Evolutionary conservation across 2,113 vertebrate species (phyloP).

Genomic region (Grammomys dolichurus): DNA sequence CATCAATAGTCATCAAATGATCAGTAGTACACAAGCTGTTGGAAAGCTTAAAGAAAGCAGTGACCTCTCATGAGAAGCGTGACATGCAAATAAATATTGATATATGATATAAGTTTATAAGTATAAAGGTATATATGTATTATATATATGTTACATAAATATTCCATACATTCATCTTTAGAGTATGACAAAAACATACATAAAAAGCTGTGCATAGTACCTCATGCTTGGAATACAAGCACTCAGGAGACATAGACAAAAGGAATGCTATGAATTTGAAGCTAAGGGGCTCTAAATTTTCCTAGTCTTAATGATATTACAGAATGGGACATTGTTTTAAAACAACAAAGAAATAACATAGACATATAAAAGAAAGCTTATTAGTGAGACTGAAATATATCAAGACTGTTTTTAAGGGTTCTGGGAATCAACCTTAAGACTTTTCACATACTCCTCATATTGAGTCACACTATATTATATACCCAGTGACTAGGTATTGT

Average conservation of each 20-base stretch:
- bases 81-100: background rate
- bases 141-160: background rate
- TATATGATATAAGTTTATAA: background rate
- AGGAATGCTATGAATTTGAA: background rate
- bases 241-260: background rate
- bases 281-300: background rate
- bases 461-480: background rate
- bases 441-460: background rate
- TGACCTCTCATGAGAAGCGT: background rate
- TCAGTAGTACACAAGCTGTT: background rate
- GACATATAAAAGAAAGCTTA: background rate
- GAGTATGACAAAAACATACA: background rate
- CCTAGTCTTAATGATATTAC: background rate
- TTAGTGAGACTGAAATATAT: no score
- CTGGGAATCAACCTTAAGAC: background rate
- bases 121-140: background rate
- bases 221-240: background rate
- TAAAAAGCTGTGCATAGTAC: background rate
- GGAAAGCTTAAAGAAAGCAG: background rate
- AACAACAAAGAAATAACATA: background rate
- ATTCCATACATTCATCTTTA: background rate
- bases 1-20: background rate
- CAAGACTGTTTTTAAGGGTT: background rate
- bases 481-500: background rate
- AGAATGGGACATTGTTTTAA: background rate